Base-by-base conservation (phyloP, 1,140 invertebrate species). In the Drosophila obscura region DNA sequence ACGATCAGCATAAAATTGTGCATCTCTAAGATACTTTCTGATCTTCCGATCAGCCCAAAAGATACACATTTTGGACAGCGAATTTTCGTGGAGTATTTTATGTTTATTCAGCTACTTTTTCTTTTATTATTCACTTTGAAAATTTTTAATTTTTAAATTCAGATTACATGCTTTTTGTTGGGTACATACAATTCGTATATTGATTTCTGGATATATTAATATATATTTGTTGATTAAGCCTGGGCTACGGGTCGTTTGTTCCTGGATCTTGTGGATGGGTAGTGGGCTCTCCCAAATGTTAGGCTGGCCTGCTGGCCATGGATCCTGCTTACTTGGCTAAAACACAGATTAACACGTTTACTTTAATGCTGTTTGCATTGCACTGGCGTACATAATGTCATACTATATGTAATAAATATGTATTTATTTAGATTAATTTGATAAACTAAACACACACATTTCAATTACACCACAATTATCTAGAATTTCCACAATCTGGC, bases 281-380 rank as follows among this genome's bases (percentile, higher is more conserved):
- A 16, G 49, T 63, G 50, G 45, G 57, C 68, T 64, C 48, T 63
- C 60, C 19, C 41, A 61, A 62, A 59, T 39, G 60, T 62, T 43
- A 16, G 52, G 28, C n/a, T 24, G 22, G 22, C 31, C 28, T 4
- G 35, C 35, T 13, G 35, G 56, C 66, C 71, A 60, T 39, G 35
- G 78, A 73, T 73, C 56, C 62, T 55, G 80, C 83, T 87, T 87
- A 87, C 83, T 88, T 89, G 72, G 61, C 83, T 87, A 87, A 87
- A 87, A 87, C 83, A 88, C 82, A 87, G 82, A 88, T 88, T 87
- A 87, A 87, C 83, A 87, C 82, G 67, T 77, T 78, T 79, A 88
- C 81, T 89, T 77, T 9, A 39, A 74, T 84, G 80, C 67, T 82
- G 65, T 82, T 76, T 64, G 64, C 80, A 76, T 72, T 77, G 53